Evolutionary conservation across 2,113 vertebrate genomes (phyloP).

Genomic region (Struthio camelus): DNA sequence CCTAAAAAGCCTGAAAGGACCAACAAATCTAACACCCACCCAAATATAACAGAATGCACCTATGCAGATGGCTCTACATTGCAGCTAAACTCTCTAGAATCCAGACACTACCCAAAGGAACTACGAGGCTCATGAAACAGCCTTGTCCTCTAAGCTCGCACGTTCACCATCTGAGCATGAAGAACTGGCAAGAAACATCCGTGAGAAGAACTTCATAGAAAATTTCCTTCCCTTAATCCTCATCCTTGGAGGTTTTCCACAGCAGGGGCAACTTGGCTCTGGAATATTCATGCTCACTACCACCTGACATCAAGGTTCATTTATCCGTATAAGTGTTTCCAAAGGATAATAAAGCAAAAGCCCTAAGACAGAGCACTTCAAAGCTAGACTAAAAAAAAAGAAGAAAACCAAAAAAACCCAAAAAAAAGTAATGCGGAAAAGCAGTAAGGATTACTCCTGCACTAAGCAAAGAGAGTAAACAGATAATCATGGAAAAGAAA

Average conservation of each 20-base stretch:
- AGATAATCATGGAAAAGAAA: neutral
- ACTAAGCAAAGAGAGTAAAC: neutral
- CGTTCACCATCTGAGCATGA: neutral
- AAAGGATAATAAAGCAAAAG: conserved; percentile 54
- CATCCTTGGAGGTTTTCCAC: neutral
- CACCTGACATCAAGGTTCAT: conserved; percentile 55
- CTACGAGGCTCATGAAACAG: neutral
- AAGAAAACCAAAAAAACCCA: neutral
- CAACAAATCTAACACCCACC: neutral
- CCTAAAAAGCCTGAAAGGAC: neutral
- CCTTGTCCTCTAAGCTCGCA: neutral
- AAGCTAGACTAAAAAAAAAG: neutral
- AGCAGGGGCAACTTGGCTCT: conserved; percentile 5
- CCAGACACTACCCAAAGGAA: neutral
- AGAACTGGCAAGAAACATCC: neutral
- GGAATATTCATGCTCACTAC: conserved; percentile 47
- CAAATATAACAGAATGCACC: neutral
- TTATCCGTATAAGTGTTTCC: conserved; percentile 41
- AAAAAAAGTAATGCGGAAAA: neutral
- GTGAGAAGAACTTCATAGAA: neutral
- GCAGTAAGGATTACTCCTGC: neutral
- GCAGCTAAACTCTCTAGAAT: neutral
- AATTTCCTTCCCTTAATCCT: conserved; percentile 12
- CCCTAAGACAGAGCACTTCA: neutral
- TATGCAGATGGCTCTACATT: neutral